These are phyloP conservation scores for Aphelenchoides bicaudatus DNA, from an alignment of 2,888 invertebrate species.

Conservation along the genomic window DNA sequence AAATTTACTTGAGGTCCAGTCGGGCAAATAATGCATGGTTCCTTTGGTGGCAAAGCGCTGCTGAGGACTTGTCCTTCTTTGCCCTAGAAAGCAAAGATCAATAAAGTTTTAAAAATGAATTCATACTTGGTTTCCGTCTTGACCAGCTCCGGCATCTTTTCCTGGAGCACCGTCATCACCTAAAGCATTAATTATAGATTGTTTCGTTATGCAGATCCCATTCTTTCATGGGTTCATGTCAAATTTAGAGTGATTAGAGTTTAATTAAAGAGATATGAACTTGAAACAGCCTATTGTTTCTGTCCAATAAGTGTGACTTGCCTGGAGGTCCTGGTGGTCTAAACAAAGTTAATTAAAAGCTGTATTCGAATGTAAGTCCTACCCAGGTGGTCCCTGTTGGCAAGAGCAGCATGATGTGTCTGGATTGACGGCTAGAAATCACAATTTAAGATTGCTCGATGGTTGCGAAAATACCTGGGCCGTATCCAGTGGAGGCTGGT, in stretches of 20 bases:
- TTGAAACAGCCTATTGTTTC: no score
- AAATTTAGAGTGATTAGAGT: no score
- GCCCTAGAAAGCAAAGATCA: slow-evolving; percentile 34
- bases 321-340: slow-evolving; percentile 45
- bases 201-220: no score
- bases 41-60: slow-evolving; percentile 28
- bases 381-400: slow-evolving; percentile 39
- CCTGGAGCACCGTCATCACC: slow-evolving; percentile 31
- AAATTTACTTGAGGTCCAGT: slow-evolving; percentile 52
- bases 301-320: no score
- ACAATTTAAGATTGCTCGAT: slow-evolving; percentile 11
- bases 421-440: slow-evolving; percentile 34
- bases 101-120: no score
- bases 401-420: slow-evolving; percentile 48
- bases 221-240: no score
- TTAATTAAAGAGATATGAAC: no score
- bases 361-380: background rate
- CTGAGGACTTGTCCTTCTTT: slow-evolving; percentile 24
- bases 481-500: slow-evolving; percentile 19
- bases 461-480: slow-evolving; percentile 28
- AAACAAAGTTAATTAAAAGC: no score
- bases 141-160: slow-evolving; percentile 28
- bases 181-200: no score
- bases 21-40: slow-evolving; percentile 55
- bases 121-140: no score